Conservation (phyloP, 2,888 invertebrate species). For the Hoplodrina ambigua region DNA sequence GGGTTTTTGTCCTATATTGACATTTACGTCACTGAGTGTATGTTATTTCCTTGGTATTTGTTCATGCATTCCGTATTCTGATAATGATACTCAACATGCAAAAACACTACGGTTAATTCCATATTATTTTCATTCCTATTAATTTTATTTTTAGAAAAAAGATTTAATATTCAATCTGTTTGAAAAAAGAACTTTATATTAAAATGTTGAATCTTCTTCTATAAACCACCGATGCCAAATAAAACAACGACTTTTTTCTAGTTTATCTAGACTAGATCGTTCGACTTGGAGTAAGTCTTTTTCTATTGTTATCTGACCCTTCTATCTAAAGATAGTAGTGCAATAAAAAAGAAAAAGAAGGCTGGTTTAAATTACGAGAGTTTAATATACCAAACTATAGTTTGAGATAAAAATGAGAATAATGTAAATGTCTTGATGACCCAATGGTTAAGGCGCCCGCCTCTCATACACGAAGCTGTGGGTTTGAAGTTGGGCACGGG, state of each 20-base stretch:
- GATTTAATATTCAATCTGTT: neutral
- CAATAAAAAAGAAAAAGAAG: conserved; percentile 1
- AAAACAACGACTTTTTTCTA: conserved; percentile 10
- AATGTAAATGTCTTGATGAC: neutral
- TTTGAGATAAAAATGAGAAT: neutral
- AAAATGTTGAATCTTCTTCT: neutral
- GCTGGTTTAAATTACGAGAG: neutral
- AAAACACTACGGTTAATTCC: neutral
- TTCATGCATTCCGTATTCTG: conserved; percentile 13
- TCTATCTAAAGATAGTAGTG: neutral
- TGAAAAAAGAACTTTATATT: neutral
- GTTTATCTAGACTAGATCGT: conserved; percentile 20
- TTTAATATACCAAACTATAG: neutral
- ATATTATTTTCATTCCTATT: neutral
- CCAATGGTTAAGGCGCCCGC: no score
- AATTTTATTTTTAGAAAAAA: neutral
- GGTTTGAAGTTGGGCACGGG: no score
- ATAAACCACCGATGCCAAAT: conserved; percentile 11
- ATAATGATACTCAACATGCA: conserved; percentile 4
- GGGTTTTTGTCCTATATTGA: conserved; percentile 30
- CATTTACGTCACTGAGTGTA: conserved; percentile 27
- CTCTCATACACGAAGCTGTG: no score
- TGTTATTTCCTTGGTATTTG: conserved; percentile 39
- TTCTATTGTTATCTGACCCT: conserved; percentile 7
- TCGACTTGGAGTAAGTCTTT: neutral